A percentile compares a stretch with the other conserved stretches of the same genome.
Conservation (phyloP, 2,113 vertebrate species). For the Entomyzon cyanotis region DNA sequence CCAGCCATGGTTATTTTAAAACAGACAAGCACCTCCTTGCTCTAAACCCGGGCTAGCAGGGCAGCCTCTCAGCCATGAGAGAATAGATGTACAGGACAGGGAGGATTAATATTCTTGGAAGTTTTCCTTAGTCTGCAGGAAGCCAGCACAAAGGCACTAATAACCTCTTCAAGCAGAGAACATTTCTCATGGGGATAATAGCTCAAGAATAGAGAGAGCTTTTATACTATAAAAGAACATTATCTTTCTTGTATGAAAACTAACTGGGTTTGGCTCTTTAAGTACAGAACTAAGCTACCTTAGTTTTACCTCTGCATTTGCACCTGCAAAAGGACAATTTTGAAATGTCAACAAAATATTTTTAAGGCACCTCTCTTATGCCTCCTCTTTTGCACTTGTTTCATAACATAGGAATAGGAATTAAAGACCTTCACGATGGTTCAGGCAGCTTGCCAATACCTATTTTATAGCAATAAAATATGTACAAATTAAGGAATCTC, state of each 20-base stretch:
- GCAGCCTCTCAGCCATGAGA: neutral
- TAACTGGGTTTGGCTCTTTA: constrained; percentile 21
- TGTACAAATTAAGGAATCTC: constrained; percentile 87
- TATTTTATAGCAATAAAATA: constrained; percentile 85
- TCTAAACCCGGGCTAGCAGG: neutral
- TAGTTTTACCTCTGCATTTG: constrained; percentile 47
- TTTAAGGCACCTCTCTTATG: constrained; percentile 54
- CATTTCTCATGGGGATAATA: constrained; percentile 64
- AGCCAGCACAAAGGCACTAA: constrained; percentile 60
- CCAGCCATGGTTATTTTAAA: neutral
- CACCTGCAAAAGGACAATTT: constrained; percentile 41
- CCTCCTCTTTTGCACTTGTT: constrained; percentile 68
- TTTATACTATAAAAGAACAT: constrained; percentile 32
- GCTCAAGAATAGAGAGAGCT: constrained; percentile 37
- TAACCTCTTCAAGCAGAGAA: constrained; percentile 61
- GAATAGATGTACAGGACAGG: neutral
- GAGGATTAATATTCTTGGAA: constrained; percentile 13
- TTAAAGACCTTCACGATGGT: constrained; percentile 74
- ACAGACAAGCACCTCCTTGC: neutral
- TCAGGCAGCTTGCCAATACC: constrained; percentile 81
- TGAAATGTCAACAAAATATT: constrained; percentile 25
- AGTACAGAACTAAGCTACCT: constrained; percentile 39
- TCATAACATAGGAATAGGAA: constrained; percentile 75
- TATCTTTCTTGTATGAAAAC: constrained; percentile 55
- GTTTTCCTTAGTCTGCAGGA: constrained; percentile 54